Evolutionary conservation across 2,797 vertebrate genomes (phyloP).

Genomic region (Acrocephalus scirpaceus): DNA sequence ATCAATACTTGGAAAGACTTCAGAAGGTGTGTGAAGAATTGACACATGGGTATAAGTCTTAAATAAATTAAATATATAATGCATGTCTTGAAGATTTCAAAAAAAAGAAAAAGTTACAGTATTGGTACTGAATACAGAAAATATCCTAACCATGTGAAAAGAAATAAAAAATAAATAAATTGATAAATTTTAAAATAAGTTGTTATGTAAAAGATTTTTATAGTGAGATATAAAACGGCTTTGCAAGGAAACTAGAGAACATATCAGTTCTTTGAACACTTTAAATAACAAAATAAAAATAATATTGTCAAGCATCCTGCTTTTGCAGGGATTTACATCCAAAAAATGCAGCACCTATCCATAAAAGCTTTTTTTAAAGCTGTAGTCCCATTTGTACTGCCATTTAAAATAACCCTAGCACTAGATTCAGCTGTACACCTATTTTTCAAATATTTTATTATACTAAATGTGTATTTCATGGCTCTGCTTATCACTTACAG

Average conservation of each 20-base stretch:
- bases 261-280: not conserved
- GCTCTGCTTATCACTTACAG: not conserved
- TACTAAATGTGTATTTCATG: not conserved
- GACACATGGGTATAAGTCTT: not conserved
- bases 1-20: not conserved
- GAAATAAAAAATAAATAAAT: not conserved
- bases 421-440: not conserved
- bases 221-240: not conserved
- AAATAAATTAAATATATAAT: not conserved
- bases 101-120: not conserved
- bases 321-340: not conserved
- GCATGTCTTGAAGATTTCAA: not conserved
- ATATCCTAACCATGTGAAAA: not conserved
- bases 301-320: not conserved
- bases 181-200: not conserved
- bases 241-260: not conserved
- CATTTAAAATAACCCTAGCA: not conserved
- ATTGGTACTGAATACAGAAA: not conserved
- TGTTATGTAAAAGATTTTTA: not conserved
- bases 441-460: not conserved
- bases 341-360: not conserved
- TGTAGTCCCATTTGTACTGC: not conserved
- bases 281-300: not conserved
- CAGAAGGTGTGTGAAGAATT: not conserved
- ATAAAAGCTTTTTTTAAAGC: not conserved